A percentile compares a stretch with the other conserved stretches of the same genome.
Evolutionary conservation across 2,797 vertebrate genomes (phyloP).

Genomic region (Cynodonichthys magdalenae): DNA sequence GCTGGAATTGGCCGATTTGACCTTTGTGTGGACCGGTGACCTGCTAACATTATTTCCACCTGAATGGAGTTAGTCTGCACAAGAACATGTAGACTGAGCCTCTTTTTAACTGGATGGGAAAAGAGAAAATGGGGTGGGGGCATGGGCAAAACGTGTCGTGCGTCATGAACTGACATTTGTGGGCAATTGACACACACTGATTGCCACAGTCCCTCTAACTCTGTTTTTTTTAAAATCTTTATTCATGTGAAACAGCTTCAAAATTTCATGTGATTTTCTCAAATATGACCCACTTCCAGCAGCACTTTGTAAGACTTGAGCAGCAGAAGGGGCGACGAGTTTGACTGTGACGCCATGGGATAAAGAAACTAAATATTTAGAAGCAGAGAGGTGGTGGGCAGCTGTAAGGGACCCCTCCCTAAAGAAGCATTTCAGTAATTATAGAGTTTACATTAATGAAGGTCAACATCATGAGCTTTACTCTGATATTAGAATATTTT

Average conservation of each 20-base stretch:
- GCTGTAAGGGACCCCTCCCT: conserved; percentile 2
- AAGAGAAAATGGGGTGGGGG: conserved; percentile 7
- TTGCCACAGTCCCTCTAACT: conserved; percentile 58
- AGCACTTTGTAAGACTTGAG: conserved; percentile 36
- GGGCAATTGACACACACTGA: conserved; percentile 61
- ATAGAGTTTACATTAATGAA: conserved; percentile 27
- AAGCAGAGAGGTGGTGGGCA: conserved; percentile 4
- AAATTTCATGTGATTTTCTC: conserved; percentile 74
- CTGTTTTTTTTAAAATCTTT: conserved; percentile 46
- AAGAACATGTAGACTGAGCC: conserved; percentile 32
- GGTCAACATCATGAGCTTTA: neutral
- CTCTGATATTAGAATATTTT: neutral
- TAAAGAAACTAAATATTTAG: conserved; percentile 32
- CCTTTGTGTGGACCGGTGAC: conserved; percentile 25
- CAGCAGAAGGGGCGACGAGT: conserved; percentile 15
- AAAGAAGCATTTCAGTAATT: conserved; percentile 45
- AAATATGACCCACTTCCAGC: conserved; percentile 79
- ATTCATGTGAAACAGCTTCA: conserved; percentile 48
- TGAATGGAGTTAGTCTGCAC: conserved; percentile 48
- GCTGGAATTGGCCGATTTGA: conserved; percentile 12
- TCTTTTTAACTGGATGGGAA: conserved; percentile 38
- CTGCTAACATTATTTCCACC: conserved; percentile 48
- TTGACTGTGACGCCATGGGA: conserved; percentile 21
- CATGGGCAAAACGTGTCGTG: conserved; percentile 58
- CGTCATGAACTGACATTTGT: conserved; percentile 36